Evolutionary conservation across 2,888 invertebrate species (phyloP), one percentile per base, ranked within the genome.

Genomic region (Linyphia triangularis): DNA sequence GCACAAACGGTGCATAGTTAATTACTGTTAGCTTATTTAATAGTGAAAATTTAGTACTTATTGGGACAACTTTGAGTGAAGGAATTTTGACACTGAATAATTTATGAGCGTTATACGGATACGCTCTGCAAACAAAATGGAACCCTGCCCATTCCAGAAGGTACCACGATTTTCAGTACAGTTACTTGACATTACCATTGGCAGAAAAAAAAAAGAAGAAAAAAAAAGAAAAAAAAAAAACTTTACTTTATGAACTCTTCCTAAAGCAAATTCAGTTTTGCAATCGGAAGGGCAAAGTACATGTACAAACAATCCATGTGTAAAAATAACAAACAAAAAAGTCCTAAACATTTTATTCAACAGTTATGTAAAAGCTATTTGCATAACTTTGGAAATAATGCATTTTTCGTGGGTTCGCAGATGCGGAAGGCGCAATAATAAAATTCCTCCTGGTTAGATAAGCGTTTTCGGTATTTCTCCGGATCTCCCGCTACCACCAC

Each of bases 321-420:
- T 13, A 51, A 51, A 51, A 51, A 16, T n/a, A 51, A 51, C n/a
- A n/a, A n/a, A n/a, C n/a, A 51, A 16, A 16, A n/a, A 51, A n/a
- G n/a, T 51, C n/a, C 51, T 5, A 51, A 51, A 51, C 51, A 13
- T 51, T 51, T 51, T 51, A 51, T 51, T 51, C 51, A 51, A 5
- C 51, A 51, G 51, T 51, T 51, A 51, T 51, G 51, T 51, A 51
- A 51, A 51, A 51, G 51, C 51, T 51, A 51, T 51, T 51, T 51
- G 51, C 51, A 51, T 51, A 51, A 51, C 51, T 51, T 51, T 51
- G 16, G 51, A 51, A 51, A 51, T 51, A 51, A 51, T 51, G 51
- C 51, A n/a, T 51, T 51, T 51, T 51, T n/a, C 51, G 5, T n/a
- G 51, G 51, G 5, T 40, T 51, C 51, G 16, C 5, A 13, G 51